A percentile compares a stretch with the other conserved stretches of the same genome.
phyloP scores from a whole-genome alignment of 2,797 vertebrate species.

The Microchirus variegatus region DNA sequence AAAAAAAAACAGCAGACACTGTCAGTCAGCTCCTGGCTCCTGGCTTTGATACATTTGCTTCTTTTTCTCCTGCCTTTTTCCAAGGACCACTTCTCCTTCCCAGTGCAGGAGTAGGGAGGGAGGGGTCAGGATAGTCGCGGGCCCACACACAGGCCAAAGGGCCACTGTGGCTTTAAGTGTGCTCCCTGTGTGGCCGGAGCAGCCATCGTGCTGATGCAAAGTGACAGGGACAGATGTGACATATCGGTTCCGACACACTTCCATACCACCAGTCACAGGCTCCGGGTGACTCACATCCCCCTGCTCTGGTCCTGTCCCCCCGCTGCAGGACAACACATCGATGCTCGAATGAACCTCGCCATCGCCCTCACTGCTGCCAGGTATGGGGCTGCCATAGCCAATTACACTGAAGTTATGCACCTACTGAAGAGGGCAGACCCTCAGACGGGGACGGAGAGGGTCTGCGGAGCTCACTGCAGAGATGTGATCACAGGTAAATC shows the following conservation, averaged over 20 bases:
- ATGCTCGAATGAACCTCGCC: conserved; percentile 94
- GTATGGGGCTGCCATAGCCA: conserved; percentile 93
- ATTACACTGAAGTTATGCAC: conserved; percentile 91
- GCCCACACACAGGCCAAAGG: conserved; percentile 68
- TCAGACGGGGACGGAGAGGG: conserved; percentile 70
- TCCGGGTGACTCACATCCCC: conserved; percentile 93
- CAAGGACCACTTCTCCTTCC: conserved; percentile 48
- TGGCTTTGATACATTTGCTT: conserved; percentile 37
- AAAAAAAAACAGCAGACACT: conserved; percentile 9
- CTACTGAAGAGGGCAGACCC: conserved; percentile 87
- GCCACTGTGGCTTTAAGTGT: conserved; percentile 83
- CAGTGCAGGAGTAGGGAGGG: conserved; percentile 19
- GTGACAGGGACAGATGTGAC: conserved; percentile 97
- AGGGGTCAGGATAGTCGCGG: conserved; percentile 18
- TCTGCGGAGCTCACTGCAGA: conserved; percentile 83
- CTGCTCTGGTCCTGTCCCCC: conserved; percentile 76
- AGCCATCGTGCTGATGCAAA: conserved; percentile 84
- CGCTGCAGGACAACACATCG: conserved; percentile 94
- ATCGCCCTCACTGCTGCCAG: conserved; percentile 94
- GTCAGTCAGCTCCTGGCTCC: conserved; percentile 29
- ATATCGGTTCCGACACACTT: conserved; percentile 95
- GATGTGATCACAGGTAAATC: conserved; percentile 87
- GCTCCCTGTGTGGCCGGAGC: conserved; percentile 74
- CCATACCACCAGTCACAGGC: conserved; percentile 89
- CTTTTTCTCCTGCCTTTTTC: conserved; percentile 44